Base-by-base conservation (phyloP, 2,888 invertebrate genomes). In the Plebejus anna region DNA sequence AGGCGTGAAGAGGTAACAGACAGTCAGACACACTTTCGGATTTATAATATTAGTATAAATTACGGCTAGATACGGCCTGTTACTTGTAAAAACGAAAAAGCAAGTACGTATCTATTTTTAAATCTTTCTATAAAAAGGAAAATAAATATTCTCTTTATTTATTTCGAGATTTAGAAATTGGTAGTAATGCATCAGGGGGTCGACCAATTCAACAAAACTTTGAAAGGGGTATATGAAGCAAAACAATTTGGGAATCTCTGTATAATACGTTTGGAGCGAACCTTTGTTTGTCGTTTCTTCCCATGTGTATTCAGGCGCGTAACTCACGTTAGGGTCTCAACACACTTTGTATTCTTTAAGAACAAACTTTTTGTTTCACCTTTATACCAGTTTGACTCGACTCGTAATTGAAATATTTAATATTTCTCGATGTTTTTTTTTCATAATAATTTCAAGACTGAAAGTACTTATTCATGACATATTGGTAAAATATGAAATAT, bases 201-300 rank as follows among this genome's bases (percentile, higher is more conserved):
- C 4, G 4, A 55, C 4, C 11, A 4, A 55, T 55, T 9, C 55
- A 55, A 55, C 55, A 16, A 55, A 55, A 55, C 55, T 55, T 55
- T 55, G 55, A 55, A 47, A 11, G 47, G 2, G 47, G 1, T 9
- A 0, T 16, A 55, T 55, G 16, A 55, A 55, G 4, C 55, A 16
- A 55, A 55, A 55, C 55, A 47, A 0, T 61, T 61, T 22, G 9
- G 6, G 22, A 22, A 7, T 9, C 66, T 66, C 28, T 32, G 32
- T 4, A 36, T 1, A 13, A 13, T 66, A 66, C 81, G 80, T 79
- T 76, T 79, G 80, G 79, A 83, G 81, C 81, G 80, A 81, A 77
- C 84, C 85, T 83, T 85, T 87, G 82, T 86, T 84, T 83, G 83
- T 82, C 76, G 75, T 78, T 81, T 79, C 80, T 81, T 80, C 81